Base-by-base conservation (phyloP, 2,888 invertebrate species). In the Gandaritis pyraliata region DNA sequence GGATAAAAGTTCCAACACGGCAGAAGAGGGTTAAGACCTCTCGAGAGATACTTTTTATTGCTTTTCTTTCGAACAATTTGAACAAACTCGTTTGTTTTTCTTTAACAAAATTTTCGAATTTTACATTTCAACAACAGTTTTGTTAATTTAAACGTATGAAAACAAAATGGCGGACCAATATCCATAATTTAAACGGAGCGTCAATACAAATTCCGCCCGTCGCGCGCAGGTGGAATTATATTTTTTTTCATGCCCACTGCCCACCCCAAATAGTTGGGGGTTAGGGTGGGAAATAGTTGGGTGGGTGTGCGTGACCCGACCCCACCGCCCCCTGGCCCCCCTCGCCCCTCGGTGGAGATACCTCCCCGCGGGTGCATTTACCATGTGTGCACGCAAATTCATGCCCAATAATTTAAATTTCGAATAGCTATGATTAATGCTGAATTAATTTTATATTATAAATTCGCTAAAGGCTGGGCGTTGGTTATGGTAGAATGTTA, bases 351-450 rank as follows among this genome's bases (percentile, higher is more conserved):
- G 64, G 66, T 68, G 68, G 73, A 57, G 60, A 50, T 58, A 62
- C 58, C 41, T 58, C 48, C 71, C 63, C 64, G 67, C 70, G 78
- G 77, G 73, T 75, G 87, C 87, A 87, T 81, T 82, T 72, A 79
- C 79, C 88, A 80, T 88, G 88, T 89, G 86, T 90, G 90, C 88
- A 88, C 90, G 88, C 89, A 88, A 88, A 87, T 87, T 89, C 86
- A 80, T 80, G 85, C 82, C 82, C 88, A 86, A 91, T 91, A 89
- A 90, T 91, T 90, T 90, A 91, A 92, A 90, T 91, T 91, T 88
- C 83, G 82, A 85, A 89, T 86, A 80, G 81, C 80, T 78, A 81
- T 87, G 87, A 88, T 89, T 86, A 88, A 88, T 85, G 83, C 79
- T 78, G 81, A 82, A 85, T 83, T 86, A 84, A 88, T 83, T 65